Conservation (phyloP, 2,113 vertebrate genomes). For the Polypterus senegalus region DNA sequence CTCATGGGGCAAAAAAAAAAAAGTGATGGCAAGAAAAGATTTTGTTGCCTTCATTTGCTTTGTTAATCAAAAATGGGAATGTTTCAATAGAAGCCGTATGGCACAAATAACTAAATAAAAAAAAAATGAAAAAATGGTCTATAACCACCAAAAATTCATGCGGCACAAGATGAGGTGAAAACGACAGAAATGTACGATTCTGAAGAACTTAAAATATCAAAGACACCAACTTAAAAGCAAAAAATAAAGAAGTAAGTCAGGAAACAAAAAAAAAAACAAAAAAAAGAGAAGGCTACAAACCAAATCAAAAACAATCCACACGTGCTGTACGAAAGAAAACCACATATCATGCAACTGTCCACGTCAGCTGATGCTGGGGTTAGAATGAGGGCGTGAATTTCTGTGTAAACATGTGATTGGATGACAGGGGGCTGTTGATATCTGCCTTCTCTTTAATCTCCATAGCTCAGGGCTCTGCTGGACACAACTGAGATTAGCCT, state of each 20-base stretch:
- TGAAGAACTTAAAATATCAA: slow-evolving; percentile 58
- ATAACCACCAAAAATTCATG: slow-evolving; percentile 96
- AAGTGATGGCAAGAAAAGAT: slow-evolving; percentile 96
- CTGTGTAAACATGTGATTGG: slow-evolving; percentile 79
- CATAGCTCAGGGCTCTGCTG: slow-evolving; percentile 25
- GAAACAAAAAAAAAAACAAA: slow-evolving; percentile 21
- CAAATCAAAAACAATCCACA: slow-evolving; percentile 40
- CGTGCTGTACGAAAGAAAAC: slow-evolving; percentile 44
- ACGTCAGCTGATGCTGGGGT: slow-evolving; percentile 56
- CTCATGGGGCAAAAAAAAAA: slow-evolving; percentile 37
- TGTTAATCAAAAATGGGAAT: slow-evolving; percentile 53
- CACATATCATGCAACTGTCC: slow-evolving; percentile 61
- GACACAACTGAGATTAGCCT: slow-evolving; percentile 18
- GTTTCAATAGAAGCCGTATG: slow-evolving; percentile 45
- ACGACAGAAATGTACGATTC: slow-evolving; percentile 70
- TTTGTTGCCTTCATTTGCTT: slow-evolving; percentile 85
- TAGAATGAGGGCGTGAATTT: slow-evolving; percentile 83
- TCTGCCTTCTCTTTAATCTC: slow-evolving; percentile 40
- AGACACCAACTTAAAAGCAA: slow-evolving; percentile 41
- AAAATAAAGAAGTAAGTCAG: slow-evolving; percentile 6
- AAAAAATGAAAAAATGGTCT: slow-evolving; percentile 55
- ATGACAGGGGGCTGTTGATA: slow-evolving; percentile 69
- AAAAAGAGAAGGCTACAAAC: slow-evolving; percentile 32
- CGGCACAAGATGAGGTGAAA: slow-evolving; percentile 90
- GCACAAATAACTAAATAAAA: slow-evolving; percentile 43